phyloP scores from a whole-genome alignment of 2,888 invertebrate genomes.

The Epirrhoe alternata region DNA sequence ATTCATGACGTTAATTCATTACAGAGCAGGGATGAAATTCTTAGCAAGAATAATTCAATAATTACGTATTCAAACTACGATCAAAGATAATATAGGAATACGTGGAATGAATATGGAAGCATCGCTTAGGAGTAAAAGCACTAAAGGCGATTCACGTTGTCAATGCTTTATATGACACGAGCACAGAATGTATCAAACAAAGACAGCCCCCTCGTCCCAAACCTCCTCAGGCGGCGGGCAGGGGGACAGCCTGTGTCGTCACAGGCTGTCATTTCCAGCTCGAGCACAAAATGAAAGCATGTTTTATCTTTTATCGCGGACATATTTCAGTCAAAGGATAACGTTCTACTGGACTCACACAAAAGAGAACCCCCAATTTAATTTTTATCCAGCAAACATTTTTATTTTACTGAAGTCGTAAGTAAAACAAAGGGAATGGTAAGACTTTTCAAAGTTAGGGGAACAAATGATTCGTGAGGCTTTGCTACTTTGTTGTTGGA shows the following conservation, averaged over 20 bases:
- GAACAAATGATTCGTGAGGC: constrained; percentile 46
- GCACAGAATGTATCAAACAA: constrained; percentile 44
- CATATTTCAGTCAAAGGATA: constrained; percentile 62
- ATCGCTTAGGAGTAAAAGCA: constrained; percentile 21
- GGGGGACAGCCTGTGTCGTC: constrained; percentile 56
- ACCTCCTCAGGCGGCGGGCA: constrained; percentile 34
- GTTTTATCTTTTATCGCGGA: constrained; percentile 67
- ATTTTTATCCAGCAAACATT: constrained; percentile 26
- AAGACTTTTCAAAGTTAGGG: constrained; percentile 45
- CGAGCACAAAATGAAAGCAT: constrained; percentile 63
- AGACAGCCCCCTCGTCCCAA: constrained; percentile 32
- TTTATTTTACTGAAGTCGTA: constrained; percentile 39
- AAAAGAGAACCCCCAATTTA: constrained; percentile 48
- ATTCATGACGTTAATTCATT: constrained; percentile 34
- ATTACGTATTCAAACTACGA: constrained; percentile 28
- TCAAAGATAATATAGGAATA: constrained; percentile 28
- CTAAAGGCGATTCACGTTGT: constrained; percentile 44
- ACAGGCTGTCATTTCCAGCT: constrained; percentile 66
- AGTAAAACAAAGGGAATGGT: constrained; percentile 44
- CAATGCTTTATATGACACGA: constrained; percentile 58
- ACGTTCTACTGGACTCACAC: constrained; percentile 49
- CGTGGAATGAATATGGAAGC: constrained; percentile 38
- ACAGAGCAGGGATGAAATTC: constrained; percentile 24
- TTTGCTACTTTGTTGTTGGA: constrained; percentile 37
- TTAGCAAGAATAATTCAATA: constrained; percentile 19